Evolutionary conservation across 1,140 invertebrate species (phyloP).

Genomic region (Plodia interpunctella): DNA sequence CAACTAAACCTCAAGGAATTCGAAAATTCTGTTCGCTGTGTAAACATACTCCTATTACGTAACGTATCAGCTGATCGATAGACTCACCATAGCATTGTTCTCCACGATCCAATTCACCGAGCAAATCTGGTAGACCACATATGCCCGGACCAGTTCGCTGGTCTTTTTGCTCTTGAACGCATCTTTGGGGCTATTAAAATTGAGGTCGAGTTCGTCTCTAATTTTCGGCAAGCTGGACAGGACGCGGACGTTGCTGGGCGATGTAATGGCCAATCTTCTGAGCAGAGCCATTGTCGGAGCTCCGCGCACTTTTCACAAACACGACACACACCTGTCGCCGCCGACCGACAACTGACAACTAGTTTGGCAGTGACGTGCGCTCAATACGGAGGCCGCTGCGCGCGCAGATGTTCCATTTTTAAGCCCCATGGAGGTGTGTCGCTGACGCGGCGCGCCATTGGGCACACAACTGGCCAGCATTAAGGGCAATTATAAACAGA

Average conservation of each 20-base stretch:
- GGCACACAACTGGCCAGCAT: constrained; percentile 31
- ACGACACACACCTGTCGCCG: constrained; percentile 48
- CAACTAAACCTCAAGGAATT: background rate
- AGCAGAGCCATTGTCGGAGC: constrained; percentile 62
- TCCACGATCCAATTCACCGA: constrained; percentile 93
- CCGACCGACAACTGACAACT: constrained; percentile 59
- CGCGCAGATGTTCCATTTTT: constrained; percentile 68
- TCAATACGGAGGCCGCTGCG: constrained; percentile 58
- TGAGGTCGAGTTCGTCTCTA: constrained; percentile 90
- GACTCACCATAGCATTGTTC: constrained; percentile 94
- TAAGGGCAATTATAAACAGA: background rate
- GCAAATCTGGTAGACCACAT: constrained; percentile 96
- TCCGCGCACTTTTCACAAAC: constrained; percentile 47
- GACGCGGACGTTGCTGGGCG: constrained; percentile 49
- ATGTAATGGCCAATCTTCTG: constrained; percentile 54
- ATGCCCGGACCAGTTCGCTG: constrained; percentile 93
- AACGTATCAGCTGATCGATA: constrained; percentile 30
- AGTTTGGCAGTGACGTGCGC: constrained; percentile 54
- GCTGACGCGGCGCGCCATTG: constrained; percentile 39
- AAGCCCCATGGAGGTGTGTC: constrained; percentile 67
- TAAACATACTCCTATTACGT: constrained; percentile 14
- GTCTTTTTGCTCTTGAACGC: constrained; percentile 97
- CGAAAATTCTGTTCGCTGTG: background rate
- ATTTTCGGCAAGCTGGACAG: constrained; percentile 46
- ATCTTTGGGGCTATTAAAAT: constrained; percentile 88